Evolutionary conservation across 2,888 invertebrate species (phyloP).

Genomic region (Athalia cordata): DNA sequence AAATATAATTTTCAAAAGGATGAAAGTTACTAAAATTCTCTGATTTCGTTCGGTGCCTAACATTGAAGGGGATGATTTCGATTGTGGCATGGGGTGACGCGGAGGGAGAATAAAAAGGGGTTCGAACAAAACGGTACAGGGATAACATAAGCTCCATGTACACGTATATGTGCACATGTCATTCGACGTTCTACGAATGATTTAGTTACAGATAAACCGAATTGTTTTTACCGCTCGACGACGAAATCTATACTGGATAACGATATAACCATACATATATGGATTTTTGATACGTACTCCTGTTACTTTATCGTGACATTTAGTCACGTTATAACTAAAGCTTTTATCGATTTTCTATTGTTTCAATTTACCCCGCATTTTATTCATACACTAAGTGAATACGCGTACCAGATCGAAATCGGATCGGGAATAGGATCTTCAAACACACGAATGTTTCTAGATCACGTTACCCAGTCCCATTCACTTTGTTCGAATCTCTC

Average conservation of each 20-base stretch:
- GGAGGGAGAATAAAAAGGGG: background rate
- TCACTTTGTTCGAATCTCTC: too few species aligned
- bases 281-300: background rate
- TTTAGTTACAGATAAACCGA: conserved; percentile 15
- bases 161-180: background rate
- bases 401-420: too few species aligned
- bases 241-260: background rate
- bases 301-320: conserved; percentile 8
- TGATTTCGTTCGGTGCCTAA: background rate
- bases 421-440: too few species aligned
- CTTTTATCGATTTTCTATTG: conserved; percentile 21
- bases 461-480: too few species aligned
- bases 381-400: background rate
- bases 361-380: background rate
- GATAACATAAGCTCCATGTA: background rate
- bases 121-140: background rate
- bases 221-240: conserved; percentile 9
- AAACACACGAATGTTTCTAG: too few species aligned
- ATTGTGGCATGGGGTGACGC: background rate
- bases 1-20: background rate
- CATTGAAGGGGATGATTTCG: background rate
- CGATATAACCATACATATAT: background rate
- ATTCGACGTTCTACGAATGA: conserved; percentile 5
- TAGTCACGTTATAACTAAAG: background rate
- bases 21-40: background rate